These are phyloP conservation scores for Falcunculus frontatus DNA, from an alignment of 2,113 vertebrate species.

Conservation along the genomic window DNA sequence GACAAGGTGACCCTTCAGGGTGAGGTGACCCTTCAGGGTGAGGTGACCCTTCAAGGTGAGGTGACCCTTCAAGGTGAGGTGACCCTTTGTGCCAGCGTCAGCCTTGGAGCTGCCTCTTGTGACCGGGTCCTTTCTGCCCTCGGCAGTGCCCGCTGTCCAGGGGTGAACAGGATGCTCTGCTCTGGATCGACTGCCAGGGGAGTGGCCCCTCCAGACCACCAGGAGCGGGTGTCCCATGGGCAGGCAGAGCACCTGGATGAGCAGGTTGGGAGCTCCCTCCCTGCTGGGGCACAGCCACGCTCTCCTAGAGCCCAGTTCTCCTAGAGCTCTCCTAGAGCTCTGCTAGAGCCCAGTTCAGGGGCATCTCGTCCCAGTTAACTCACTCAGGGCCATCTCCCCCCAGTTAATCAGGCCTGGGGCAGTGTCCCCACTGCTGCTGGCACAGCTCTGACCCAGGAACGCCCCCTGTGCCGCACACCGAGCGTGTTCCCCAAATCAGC, in stretches of 20 bases:
- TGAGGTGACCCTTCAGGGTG: accelerated
- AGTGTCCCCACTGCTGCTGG: not conserved
- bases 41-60: too few relatives aligned
- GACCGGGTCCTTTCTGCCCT: accelerated
- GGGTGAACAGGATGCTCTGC: slow-evolving; percentile 68
- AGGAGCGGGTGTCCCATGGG: slow-evolving; percentile 73
- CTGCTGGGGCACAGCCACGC: accelerated
- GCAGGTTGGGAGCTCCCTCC: slow-evolving; percentile 40
- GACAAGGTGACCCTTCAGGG: not conserved
- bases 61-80: not conserved
- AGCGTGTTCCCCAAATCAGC: not conserved
- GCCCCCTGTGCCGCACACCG: accelerated
- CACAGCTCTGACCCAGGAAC: not conserved
- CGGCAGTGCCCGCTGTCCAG: not conserved
- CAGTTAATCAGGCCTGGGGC: not conserved
- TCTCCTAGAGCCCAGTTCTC: not conserved
- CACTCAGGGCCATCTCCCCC: too few relatives aligned
- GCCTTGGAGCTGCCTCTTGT: not conserved
- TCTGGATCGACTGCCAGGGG: slow-evolving; percentile 78
- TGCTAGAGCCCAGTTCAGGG: not conserved
- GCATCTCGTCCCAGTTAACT: not conserved
- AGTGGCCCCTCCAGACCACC: slow-evolving; percentile 59
- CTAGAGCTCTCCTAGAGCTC: not conserved
- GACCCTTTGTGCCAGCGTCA: accelerated
- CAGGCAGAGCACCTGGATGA: slow-evolving; percentile 75